A percentile compares a stretch with the other conserved stretches of the same genome.
phyloP scores from a whole-genome alignment of 2,888 invertebrate species.

The Cancer borealis region DNA sequence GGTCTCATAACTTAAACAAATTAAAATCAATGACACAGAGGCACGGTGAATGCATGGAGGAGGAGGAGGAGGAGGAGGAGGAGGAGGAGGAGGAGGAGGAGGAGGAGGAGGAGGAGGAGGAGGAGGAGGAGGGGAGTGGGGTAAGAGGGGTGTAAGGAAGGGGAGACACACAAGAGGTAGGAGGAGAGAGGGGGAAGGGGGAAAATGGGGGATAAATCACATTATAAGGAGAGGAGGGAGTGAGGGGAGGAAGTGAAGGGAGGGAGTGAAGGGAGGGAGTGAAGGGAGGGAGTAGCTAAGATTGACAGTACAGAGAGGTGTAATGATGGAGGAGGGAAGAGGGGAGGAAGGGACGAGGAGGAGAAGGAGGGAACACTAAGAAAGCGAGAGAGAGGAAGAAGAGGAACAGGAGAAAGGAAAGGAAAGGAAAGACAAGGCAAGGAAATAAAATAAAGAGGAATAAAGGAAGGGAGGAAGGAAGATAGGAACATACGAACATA shows the following conservation, averaged over 20 bases:
- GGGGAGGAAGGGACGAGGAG: background rate
- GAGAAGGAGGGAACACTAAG: background rate
- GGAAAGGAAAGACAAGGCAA: background rate
- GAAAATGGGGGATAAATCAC: background rate
- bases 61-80: background rate
- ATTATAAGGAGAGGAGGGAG: background rate
- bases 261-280: too few relatives aligned
- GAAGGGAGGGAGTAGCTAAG: background rate
- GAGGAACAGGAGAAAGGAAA: background rate
- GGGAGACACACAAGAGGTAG: background rate
- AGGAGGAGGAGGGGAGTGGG: background rate
- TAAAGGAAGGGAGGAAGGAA: background rate
- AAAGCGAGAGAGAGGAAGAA: background rate
- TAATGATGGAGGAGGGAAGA: background rate
- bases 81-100: background rate
- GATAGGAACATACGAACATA: background rate
- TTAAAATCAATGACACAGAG: constrained; percentile 22
- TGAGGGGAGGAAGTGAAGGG: too few relatives aligned
- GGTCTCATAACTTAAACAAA: constrained; percentile 23
- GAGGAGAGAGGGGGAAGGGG: background rate
- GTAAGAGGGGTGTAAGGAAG: background rate
- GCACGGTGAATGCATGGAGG: background rate
- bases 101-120: background rate
- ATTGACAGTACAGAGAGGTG: background rate
- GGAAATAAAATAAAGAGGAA: background rate